Conservation (phyloP, 2,113 vertebrate species). For the Mystacornis crossleyi region DNA sequence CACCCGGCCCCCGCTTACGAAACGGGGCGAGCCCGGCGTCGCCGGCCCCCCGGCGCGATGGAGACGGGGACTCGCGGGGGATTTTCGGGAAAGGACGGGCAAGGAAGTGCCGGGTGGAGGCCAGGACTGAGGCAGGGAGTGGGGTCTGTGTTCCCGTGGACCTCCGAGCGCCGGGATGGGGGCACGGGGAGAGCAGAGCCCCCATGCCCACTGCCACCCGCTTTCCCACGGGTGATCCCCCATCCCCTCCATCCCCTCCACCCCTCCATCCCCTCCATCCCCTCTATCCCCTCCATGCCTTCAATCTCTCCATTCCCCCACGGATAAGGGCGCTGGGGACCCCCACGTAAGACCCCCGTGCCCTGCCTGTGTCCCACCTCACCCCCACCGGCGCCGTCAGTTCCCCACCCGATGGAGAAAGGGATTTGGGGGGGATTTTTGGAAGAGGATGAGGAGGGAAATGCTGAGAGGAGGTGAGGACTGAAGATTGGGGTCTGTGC, state of each 20-base stretch:
- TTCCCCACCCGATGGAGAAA: background rate
- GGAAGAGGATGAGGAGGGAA: background rate
- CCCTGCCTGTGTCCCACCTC: background rate
- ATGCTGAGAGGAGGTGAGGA: background rate
- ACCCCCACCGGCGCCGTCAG: accelerated
- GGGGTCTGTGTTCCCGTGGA: background rate
- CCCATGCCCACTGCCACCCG: accelerated
- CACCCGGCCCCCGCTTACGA: background rate
- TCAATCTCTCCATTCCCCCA: background rate
- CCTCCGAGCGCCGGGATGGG: accelerated
- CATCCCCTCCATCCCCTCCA: background rate
- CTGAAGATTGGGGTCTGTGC: background rate
- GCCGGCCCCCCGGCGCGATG: background rate
- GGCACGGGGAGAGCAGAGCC: background rate
- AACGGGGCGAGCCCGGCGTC: background rate
- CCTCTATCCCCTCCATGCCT: background rate
- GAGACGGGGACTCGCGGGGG: background rate
- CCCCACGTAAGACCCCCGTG: background rate
- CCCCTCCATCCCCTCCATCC: background rate
- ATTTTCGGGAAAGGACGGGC: background rate
- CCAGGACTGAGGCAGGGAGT: background rate
- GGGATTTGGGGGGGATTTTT: no score
- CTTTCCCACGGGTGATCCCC: background rate
- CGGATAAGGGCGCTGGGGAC: background rate
- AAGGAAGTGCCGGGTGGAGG: accelerated